These are phyloP conservation scores for Paralichthys olivaceus DNA, from an alignment of 2,113 vertebrate genomes.

Conservation along the genomic window DNA sequence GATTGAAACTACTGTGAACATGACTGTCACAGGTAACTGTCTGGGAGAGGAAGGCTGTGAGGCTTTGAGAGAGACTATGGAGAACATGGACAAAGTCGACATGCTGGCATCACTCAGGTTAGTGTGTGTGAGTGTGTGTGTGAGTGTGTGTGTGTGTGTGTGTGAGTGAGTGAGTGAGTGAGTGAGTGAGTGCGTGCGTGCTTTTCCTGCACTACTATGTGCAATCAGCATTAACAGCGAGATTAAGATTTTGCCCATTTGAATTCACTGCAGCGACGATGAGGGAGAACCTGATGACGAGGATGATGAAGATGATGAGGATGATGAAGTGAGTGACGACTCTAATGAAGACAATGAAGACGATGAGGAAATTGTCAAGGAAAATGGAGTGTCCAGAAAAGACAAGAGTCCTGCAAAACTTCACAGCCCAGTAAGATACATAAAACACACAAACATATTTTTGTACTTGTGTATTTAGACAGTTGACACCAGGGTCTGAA, in stretches of 20 bases:
- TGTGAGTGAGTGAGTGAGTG: too few species aligned
- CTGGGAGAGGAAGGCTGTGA: slow-evolving; percentile 94
- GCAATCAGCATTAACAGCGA: neutral
- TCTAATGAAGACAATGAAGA: slow-evolving; percentile 34
- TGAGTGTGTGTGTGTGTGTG: neutral
- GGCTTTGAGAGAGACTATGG: slow-evolving; percentile 87
- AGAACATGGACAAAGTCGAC: slow-evolving; percentile 86
- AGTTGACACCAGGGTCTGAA: too few species aligned
- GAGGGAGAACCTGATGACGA: slow-evolving; percentile 82
- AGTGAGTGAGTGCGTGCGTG: neutral
- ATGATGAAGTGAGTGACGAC: slow-evolving; percentile 22
- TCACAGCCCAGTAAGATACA: slow-evolving; percentile 53
- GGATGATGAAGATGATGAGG: slow-evolving; percentile 16
- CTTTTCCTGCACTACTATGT: too few species aligned
- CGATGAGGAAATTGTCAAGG: slow-evolving; percentile 30
- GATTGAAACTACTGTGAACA: neutral
- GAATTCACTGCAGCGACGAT: slow-evolving; percentile 73
- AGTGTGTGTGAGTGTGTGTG: neutral
- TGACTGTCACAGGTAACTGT: slow-evolving; percentile 85
- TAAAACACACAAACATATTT: neutral
- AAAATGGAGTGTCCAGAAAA: slow-evolving; percentile 52
- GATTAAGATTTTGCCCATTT: neutral
- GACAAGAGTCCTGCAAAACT: slow-evolving; percentile 59
- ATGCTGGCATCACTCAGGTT: slow-evolving; percentile 90
- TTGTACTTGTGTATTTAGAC: neutral